Percentiles rank a stretch among this genome's conserved stretches.
These are phyloP conservation scores for Odontesthes bonariensis DNA, from an alignment of 2,113 vertebrate species.

Conservation along the genomic window DNA sequence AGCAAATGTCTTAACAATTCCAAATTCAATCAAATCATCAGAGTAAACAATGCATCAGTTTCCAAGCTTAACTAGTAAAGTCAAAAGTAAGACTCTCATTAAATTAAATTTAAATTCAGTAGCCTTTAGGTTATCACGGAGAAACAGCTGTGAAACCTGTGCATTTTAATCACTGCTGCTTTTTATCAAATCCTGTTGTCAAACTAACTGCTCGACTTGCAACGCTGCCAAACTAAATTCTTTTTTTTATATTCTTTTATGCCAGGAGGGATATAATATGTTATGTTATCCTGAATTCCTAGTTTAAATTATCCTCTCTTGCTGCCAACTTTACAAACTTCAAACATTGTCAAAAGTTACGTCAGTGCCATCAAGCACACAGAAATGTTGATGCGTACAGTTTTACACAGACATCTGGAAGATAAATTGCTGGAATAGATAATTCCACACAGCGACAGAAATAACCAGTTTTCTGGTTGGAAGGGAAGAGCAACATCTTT, in stretches of 20 bases:
- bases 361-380: constrained; percentile 1
- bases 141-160: background rate
- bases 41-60: background rate
- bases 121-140: background rate
- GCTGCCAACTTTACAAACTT: background rate
- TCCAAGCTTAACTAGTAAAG: background rate
- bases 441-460: background rate
- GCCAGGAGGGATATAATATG: background rate
- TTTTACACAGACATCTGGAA: constrained; percentile 3
- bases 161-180: background rate
- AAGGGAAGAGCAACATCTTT: background rate
- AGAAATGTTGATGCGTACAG: background rate
- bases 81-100: background rate
- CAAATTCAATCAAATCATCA: constrained; percentile 5
- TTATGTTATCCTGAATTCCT: too few relatives aligned
- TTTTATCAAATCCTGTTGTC: background rate
- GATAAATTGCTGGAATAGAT: background rate
- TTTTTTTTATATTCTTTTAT: too few relatives aligned
- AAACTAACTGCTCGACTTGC: background rate
- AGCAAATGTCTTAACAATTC: constrained; percentile 22
- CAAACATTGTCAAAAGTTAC: background rate
- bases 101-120: background rate
- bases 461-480: too few relatives aligned
- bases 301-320: too few relatives aligned
- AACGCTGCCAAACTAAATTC: too few relatives aligned